Percentiles rank a stretch among this genome's conserved stretches.
Conservation (phyloP, 2,888 invertebrate genomes). For the Willowsia nigromaculata region DNA sequence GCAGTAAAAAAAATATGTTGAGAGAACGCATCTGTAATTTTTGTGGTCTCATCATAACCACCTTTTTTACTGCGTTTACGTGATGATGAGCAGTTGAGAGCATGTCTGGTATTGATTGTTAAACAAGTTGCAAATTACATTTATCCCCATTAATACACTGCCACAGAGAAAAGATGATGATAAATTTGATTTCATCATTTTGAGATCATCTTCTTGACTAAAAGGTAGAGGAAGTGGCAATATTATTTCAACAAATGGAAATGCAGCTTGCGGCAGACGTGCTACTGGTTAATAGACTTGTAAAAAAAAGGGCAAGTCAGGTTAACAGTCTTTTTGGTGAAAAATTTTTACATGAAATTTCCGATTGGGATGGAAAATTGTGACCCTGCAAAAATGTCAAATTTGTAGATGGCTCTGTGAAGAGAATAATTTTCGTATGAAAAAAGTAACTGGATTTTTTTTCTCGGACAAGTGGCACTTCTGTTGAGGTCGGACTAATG, state of each 20-base stretch:
- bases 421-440: background rate
- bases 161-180: background rate
- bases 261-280: background rate
- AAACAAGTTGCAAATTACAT: background rate
- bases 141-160: background rate
- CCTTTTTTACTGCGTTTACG: background rate
- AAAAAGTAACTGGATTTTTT: slow-evolving; percentile 30
- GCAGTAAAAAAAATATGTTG: background rate
- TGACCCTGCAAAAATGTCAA: background rate
- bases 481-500: background rate
- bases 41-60: background rate
- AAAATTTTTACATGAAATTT: too few species aligned
- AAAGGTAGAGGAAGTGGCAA: too few species aligned
- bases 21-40: too few species aligned
- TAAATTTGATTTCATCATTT: too few species aligned
- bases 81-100: background rate
- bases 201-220: too few species aligned
- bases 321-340: background rate
- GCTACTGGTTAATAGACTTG: background rate
- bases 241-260: background rate
- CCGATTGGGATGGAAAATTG: too few species aligned
- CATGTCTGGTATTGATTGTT: background rate
- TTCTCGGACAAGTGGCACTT: background rate
- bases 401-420: slow-evolving; percentile 1
- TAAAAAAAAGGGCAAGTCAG: background rate